phyloP scores from a whole-genome alignment of 2,888 invertebrate species.

The Cheilosia soror region DNA sequence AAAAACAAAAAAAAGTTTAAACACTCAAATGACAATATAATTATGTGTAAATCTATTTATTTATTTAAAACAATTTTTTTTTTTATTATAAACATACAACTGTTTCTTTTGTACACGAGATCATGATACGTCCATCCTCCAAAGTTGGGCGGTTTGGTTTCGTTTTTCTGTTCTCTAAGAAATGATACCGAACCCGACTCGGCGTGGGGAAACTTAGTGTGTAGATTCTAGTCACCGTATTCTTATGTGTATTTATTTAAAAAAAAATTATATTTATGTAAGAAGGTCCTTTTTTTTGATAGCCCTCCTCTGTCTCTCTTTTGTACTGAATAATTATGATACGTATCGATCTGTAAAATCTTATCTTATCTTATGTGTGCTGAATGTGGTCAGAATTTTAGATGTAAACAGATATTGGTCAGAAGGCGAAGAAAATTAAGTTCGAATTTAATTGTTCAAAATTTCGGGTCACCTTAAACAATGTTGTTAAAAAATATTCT shows the following conservation, averaged over 20 bases:
- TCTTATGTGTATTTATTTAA: conserved; percentile 42
- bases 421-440: neutral
- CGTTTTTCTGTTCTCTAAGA: neutral
- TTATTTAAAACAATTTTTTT: conserved; percentile 40
- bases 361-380: conserved; percentile 7
- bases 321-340: conserved; percentile 75
- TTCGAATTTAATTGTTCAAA: neutral
- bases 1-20: conserved; percentile 22
- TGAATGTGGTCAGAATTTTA: conserved; percentile 1
- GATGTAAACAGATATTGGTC: neutral
- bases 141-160: conserved; percentile 38
- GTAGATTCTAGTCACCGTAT: conserved; percentile 78
- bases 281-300: conserved; percentile 5
- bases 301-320: conserved; percentile 10
- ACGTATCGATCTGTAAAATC: conserved; percentile 9
- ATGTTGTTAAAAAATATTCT: neutral
- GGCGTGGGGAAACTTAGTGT: conserved; percentile 75
- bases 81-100: conserved; percentile 61
- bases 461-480: neutral
- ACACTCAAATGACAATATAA: conserved; percentile 75
- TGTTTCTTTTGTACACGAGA: conserved; percentile 74
- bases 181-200: conserved; percentile 16
- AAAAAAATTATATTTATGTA: conserved; percentile 11
- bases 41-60: conserved; percentile 59
- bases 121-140: conserved; percentile 78